Evolutionary conservation across 1,140 invertebrate genomes (phyloP), one percentile per base, ranked within the genome.

Genomic region (Metopolophium dirhodum): DNA sequence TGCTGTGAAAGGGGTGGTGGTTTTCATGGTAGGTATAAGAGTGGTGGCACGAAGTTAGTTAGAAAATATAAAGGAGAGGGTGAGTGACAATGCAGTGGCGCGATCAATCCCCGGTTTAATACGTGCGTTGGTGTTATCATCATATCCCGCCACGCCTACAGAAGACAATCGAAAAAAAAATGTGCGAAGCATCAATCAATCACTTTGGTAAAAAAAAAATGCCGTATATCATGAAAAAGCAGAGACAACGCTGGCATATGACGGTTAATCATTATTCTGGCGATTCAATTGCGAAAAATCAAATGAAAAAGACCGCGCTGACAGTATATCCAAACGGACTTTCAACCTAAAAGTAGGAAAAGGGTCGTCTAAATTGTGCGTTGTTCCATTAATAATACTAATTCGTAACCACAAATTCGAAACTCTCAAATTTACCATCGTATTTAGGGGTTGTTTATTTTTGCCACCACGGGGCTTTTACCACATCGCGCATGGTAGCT

Each of bases 41-140:
- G 51, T 54, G 51, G 51, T 7, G 51, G 30, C n/a, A 77, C 61
- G 14, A 22, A 68, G 30, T 77, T 77, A 54, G 61, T n/a, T 30
- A 6, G 14, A 77, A 35, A 77, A 77, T n/a, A n/a, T 35, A 77
- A n/a, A 77, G 30, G 3, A 20, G n/a, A n/a, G n/a, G 30, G n/a
- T 7, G 86, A 18, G 18, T n/a, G 86, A 88, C 85, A 87, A 87
- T 49, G 20, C 54, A n/a, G 88, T 61, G 37, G 54, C 9, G 57
- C 54, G 88, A 90, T 90, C 88, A 61, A 90, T 90, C 57, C 57
- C 51, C 6, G 51, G 35, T 54, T 88, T 87, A 87, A 89, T 89
- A 45, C 45, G 41, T 2, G 41, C 41, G 45, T n/a, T 30, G 54
- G 23, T 41, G 37, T 90, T 68, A 51, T 90, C 30, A 8, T 57